These are phyloP conservation scores for roundworm (Caenorhabditis elegans) DNA, from an alignment of 1,140 invertebrate genomes.

Conservation along the genomic window DNA sequence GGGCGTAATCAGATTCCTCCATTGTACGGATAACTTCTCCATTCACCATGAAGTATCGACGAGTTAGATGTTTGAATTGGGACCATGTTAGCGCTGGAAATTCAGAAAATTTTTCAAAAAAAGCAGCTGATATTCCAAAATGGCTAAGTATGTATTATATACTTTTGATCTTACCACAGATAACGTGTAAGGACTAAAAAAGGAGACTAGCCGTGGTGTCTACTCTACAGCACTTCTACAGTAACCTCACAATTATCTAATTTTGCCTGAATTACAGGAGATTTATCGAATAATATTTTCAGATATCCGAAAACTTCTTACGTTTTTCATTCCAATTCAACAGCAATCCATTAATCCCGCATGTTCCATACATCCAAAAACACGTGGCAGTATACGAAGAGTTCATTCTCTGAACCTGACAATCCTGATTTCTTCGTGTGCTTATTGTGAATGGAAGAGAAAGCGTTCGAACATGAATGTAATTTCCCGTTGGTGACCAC, in stretches of 20 bases:
- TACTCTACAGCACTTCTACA: too few species aligned
- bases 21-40: slow-evolving; percentile 59
- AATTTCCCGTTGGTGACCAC: slow-evolving; percentile 59
- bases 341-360: slow-evolving; percentile 57
- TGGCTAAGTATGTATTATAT: too few species aligned
- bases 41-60: slow-evolving; percentile 61
- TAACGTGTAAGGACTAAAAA: too few species aligned
- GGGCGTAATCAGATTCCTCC: slow-evolving; percentile 55
- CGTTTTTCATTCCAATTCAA: slow-evolving; percentile 62
- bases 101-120: too few species aligned
- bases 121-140: too few species aligned
- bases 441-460: slow-evolving; percentile 66
- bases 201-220: too few species aligned
- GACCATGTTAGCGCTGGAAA: slow-evolving; percentile 60
- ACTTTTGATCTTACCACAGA: too few species aligned
- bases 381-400: slow-evolving; percentile 55
- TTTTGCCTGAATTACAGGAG: too few species aligned
- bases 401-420: slow-evolving; percentile 65
- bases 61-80: slow-evolving; percentile 59
- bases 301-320: too few species aligned
- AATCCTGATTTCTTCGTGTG: slow-evolving; percentile 65
- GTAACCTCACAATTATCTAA: too few species aligned
- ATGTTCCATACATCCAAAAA: slow-evolving; percentile 64
- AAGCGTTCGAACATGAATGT: slow-evolving; percentile 60
- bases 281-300: too few species aligned